Base-by-base conservation (phyloP, 1,140 invertebrate species). In the Parapsyche elsis region DNA sequence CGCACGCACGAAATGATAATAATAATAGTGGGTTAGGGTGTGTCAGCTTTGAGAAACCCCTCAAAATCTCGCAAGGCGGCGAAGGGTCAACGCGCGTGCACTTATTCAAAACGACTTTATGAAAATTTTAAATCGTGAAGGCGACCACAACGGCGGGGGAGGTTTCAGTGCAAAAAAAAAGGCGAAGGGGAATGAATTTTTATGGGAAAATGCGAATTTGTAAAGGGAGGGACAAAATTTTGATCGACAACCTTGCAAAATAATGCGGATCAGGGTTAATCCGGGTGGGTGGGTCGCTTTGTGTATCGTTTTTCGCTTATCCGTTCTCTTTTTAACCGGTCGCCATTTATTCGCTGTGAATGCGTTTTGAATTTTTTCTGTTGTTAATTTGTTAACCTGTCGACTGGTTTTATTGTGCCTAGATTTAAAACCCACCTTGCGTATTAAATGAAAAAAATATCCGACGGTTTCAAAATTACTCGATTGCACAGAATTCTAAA, bases 1-100 rank as follows among this genome's bases (percentile, higher is more conserved):
- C 49, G 24, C 23, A 24, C 46, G 46, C 53, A 77, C 71, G 71
- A 76, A 75, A 53, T 26, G 30, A 38, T 38, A 38, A 38, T 38
- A 38, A 38, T 38, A 38, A 38, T 38, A 38, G 30, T 38, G 30
- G 7, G 19, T 26, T 46, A 24, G 16, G 45, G 79, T 73, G 79
- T n/a, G n/a, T n/a, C n/a, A n/a, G 64, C 4, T 70, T n/a, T 19
- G 21, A 4, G 2, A 70, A 2, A 53, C 49, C 49, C 49, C 10
- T 53, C 49, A 12, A 53, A 12, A 53, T 14, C 49, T 53, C 49
- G 49, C 49, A 53, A 38, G 49, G 49, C 49, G 10, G 49, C 16
- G 49, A 53, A 53, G 49, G 49, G 70, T 71, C 70, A 71, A 30
- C 30, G 70, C 19, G 26, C 26, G 38, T 71, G 12, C 70, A 44